Conservation (phyloP, 2,113 vertebrate genomes). For the Pagrus major region DNA sequence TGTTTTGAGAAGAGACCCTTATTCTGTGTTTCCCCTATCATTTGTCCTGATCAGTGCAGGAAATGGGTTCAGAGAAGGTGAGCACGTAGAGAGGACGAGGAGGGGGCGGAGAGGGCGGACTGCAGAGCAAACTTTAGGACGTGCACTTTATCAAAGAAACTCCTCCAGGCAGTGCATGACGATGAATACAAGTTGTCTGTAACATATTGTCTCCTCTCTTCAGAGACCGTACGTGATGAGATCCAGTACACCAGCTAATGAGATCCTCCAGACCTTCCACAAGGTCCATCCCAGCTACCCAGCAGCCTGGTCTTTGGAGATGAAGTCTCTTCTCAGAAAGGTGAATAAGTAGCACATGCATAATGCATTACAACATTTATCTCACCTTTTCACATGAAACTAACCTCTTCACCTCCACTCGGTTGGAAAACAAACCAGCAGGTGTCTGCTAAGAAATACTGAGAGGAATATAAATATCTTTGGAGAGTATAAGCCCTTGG, state of each 20-base stretch:
- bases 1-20: conserved; percentile 17
- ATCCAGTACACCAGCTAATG: conserved; percentile 86
- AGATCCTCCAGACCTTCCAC: conserved; percentile 89
- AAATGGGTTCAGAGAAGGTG: conserved; percentile 42
- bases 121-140: conserved; percentile 32
- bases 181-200: conserved; percentile 9
- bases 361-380: background rate
- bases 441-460: background rate
- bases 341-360: conserved; percentile 72
- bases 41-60: conserved; percentile 42
- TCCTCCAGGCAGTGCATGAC: conserved; percentile 6
- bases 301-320: conserved; percentile 89
- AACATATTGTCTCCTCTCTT: conserved; percentile 9
- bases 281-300: conserved; percentile 90
- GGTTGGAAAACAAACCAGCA: background rate
- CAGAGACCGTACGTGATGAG: conserved; percentile 96
- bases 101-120: conserved; percentile 2
- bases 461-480: background rate
- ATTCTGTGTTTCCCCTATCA: conserved; percentile 12
- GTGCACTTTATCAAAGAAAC: conserved; percentile 46
- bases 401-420: background rate
- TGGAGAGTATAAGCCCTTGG: background rate
- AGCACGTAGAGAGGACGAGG: conserved; percentile 1
- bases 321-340: conserved; percentile 92
- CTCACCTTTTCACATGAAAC: background rate